phyloP scores from a whole-genome alignment of 2,888 invertebrate genomes.

The Chymomyza procnemis region DNA sequence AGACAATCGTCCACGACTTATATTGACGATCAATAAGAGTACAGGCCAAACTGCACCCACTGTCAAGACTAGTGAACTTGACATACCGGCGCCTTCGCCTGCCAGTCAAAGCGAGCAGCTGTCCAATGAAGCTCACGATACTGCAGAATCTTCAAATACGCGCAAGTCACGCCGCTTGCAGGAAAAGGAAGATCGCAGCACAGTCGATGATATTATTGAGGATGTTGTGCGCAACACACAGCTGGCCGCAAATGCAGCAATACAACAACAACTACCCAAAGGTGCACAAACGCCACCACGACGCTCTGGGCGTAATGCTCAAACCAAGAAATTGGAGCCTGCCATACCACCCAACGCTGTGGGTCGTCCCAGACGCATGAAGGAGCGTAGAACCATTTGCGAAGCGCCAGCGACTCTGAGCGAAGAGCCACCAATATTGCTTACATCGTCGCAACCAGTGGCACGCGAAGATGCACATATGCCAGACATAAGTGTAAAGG shows the following conservation, averaged over 20 bases:
- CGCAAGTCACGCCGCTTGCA: slow-evolving; percentile 89
- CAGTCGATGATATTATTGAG: slow-evolving; percentile 93
- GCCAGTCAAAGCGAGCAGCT: background rate
- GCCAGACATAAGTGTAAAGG: slow-evolving; percentile 48
- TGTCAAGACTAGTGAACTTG: slow-evolving; percentile 48
- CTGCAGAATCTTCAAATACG: slow-evolving; percentile 81
- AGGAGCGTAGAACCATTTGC: slow-evolving; percentile 84
- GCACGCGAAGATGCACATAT: slow-evolving; percentile 15
- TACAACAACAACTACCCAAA: slow-evolving; percentile 63
- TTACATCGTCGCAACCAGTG: slow-evolving; percentile 35
- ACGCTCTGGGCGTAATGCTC: slow-evolving; percentile 77
- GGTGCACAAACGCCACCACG: slow-evolving; percentile 77
- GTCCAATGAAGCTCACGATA: slow-evolving; percentile 33
- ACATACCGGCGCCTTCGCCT: background rate
- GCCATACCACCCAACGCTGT: slow-evolving; percentile 54
- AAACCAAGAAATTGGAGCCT: slow-evolving; percentile 65
- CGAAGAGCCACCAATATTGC: slow-evolving; percentile 69
- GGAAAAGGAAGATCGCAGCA: slow-evolving; percentile 86
- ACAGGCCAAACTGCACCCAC: slow-evolving; percentile 76
- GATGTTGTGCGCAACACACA: slow-evolving; percentile 88
- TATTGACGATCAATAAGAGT: slow-evolving; percentile 87
- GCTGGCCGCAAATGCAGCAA: slow-evolving; percentile 64
- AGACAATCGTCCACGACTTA: slow-evolving; percentile 84
- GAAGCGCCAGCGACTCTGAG: slow-evolving; percentile 69
- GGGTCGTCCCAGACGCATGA: slow-evolving; percentile 82